phyloP scores from a whole-genome alignment of 2,113 vertebrate species.

The Onychostruthus taczanowskii region DNA sequence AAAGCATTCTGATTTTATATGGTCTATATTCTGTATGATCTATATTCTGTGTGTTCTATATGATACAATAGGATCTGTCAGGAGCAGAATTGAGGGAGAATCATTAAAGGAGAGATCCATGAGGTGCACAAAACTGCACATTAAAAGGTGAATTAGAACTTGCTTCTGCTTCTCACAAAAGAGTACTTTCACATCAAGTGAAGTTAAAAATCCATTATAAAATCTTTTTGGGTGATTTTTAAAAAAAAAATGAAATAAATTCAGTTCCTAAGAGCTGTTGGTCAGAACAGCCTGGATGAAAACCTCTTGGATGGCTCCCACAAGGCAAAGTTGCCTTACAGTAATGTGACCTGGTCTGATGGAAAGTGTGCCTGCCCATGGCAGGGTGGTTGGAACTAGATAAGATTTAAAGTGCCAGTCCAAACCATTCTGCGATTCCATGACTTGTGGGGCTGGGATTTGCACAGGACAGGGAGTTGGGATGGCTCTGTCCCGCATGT shows the following conservation, averaged over 20 bases:
- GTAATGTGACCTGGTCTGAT: neutral
- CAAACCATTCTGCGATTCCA: neutral
- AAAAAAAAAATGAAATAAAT: neutral
- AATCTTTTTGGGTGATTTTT: neutral
- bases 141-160: neutral
- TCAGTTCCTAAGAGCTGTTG: neutral
- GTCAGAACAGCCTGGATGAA: neutral
- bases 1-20: neutral
- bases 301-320: neutral
- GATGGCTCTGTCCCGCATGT: fast-evolving
- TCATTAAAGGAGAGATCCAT: neutral
- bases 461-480: neutral
- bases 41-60: neutral
- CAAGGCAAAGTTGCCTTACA: neutral
- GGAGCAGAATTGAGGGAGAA: neutral
- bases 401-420: neutral
- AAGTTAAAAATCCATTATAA: neutral
- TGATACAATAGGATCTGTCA: neutral
- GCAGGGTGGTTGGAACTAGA: neutral
- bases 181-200: neutral
- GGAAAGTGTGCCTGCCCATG: neutral
- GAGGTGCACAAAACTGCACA: neutral
- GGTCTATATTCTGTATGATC: neutral
- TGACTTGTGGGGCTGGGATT: neutral
- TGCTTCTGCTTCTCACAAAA: neutral